These are phyloP conservation scores for Drosophila sechellia DNA, from an alignment of 1,140 invertebrate species.

Conservation along the genomic window DNA sequence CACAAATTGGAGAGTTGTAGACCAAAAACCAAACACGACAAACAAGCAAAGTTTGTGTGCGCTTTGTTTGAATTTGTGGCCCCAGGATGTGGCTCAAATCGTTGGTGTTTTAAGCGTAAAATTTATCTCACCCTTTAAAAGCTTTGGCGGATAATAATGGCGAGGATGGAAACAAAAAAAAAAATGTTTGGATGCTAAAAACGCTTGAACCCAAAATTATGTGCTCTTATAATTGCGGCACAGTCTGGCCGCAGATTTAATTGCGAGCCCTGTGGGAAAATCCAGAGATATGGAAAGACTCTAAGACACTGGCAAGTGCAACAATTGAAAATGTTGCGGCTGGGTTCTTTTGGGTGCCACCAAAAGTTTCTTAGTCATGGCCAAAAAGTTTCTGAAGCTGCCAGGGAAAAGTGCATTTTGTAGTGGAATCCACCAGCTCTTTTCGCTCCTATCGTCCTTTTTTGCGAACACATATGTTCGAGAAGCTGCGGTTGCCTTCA, in stretches of 20 bases:
- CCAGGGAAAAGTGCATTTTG: conserved; percentile 51
- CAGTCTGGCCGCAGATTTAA: conserved; percentile 32
- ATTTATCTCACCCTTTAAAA: conserved; percentile 49
- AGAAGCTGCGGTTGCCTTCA: conserved; percentile 53
- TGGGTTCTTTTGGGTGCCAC: conserved; percentile 19
- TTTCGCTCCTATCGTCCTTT: not conserved
- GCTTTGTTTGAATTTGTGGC: conserved; percentile 21
- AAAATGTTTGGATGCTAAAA: conserved; percentile 9
- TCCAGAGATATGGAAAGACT: not conserved
- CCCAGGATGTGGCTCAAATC: conserved; percentile 29
- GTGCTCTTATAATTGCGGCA: conserved; percentile 41
- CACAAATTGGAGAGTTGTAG: conserved; percentile 49
- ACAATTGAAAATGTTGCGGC: conserved; percentile 62
- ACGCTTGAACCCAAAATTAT: conserved; percentile 31
- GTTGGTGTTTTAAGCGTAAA: conserved; percentile 16
- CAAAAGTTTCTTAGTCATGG: conserved; percentile 55
- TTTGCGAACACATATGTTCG: conserved; percentile 47
- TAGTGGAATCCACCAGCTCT: conserved; percentile 21
- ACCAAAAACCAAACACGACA: conserved; percentile 56
- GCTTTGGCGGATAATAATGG: conserved; percentile 11
- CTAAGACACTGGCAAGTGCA: conserved; percentile 31
- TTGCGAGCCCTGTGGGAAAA: conserved; percentile 10
- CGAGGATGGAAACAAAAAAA: not conserved
- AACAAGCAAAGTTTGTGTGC: conserved; percentile 37
- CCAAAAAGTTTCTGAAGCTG: conserved; percentile 50